Conservation (phyloP, 1,140 invertebrate genomes). For the Aphelenchoides fujianensis region DNA sequence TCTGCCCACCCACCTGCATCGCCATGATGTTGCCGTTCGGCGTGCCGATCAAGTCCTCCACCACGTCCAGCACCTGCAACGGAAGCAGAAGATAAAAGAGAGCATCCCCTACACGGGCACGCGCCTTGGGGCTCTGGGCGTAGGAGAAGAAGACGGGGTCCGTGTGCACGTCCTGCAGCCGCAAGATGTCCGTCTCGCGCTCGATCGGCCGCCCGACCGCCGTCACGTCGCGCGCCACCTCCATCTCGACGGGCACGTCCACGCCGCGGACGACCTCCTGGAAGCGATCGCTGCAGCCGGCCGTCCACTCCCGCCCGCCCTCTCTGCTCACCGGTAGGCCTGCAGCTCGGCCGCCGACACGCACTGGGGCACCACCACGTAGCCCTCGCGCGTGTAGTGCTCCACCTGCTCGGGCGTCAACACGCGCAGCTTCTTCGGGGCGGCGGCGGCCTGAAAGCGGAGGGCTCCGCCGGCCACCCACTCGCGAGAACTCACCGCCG, state of each 20-base stretch:
- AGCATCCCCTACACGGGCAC: no score
- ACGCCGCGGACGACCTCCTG: constrained; percentile 61
- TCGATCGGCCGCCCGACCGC: constrained; percentile 63
- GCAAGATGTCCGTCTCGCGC: constrained; percentile 70
- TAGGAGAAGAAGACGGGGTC: constrained; percentile 73
- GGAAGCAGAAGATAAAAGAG: no score
- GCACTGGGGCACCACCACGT: background rate
- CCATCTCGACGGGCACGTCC: constrained; percentile 57
- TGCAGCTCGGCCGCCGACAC: background rate
- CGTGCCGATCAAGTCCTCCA: constrained; percentile 75
- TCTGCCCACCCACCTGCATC: no score
- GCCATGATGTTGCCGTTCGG: constrained; percentile 69
- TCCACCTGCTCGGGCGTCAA: background rate
- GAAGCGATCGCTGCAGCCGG: constrained; percentile 58
- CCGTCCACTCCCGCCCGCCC: background rate
- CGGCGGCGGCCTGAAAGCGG: no score
- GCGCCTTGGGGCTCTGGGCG: constrained; percentile 67
- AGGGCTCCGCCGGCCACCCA: no score
- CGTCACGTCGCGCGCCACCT: constrained; percentile 63
- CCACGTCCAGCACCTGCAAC: constrained; percentile 68
- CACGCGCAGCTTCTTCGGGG: background rate
- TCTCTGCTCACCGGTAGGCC: constrained; percentile 25
- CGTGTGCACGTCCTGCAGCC: constrained; percentile 75
- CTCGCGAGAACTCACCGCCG: no score
- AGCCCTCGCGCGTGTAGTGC: background rate